phyloP scores from a whole-genome alignment of 30 jellyfish, hydroid and myxozoan species.

The Catostylus mosaicus region DNA sequence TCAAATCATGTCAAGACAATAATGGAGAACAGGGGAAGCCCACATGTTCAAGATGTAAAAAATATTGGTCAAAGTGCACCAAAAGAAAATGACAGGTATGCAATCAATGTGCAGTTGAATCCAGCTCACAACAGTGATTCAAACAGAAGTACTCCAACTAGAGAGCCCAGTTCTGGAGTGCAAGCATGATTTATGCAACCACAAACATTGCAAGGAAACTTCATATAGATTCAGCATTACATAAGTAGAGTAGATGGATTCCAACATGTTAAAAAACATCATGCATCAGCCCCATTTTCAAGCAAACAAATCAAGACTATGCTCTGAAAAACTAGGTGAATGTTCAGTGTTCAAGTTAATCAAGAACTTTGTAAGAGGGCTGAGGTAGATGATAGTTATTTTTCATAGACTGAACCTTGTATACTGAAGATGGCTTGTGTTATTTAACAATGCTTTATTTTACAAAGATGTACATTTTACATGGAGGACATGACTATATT shows the following conservation, averaged over 20 bases:
- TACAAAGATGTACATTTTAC: conserved; percentile 8
- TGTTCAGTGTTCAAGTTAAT: too few species aligned
- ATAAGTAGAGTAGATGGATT: neutral
- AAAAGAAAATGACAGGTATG: conserved; percentile 17
- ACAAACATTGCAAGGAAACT: neutral
- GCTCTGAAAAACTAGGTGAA: too few species aligned
- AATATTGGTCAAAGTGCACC: conserved; percentile 11
- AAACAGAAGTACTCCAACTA: neutral
- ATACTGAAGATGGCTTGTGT: neutral
- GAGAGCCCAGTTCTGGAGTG: conserved; percentile 1
- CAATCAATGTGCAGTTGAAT: conserved; percentile 49
- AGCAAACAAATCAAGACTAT: too few species aligned
- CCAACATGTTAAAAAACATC: too few species aligned
- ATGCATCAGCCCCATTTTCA: too few species aligned
- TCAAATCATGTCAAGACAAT: conserved; percentile 44
- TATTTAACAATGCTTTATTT: neutral
- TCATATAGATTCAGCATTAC: too few species aligned
- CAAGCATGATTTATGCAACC: neutral
- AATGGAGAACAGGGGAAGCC: conserved; percentile 41
- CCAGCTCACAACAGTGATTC: conserved; percentile 32
- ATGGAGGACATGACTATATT: neutral
- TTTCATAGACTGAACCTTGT: neutral
- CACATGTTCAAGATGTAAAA: neutral
- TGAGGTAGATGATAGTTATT: too few species aligned
- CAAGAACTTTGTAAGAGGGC: too few species aligned